These are phyloP conservation scores for Delia radicum DNA, from an alignment of 1,140 invertebrate species.

Conservation along the genomic window DNA sequence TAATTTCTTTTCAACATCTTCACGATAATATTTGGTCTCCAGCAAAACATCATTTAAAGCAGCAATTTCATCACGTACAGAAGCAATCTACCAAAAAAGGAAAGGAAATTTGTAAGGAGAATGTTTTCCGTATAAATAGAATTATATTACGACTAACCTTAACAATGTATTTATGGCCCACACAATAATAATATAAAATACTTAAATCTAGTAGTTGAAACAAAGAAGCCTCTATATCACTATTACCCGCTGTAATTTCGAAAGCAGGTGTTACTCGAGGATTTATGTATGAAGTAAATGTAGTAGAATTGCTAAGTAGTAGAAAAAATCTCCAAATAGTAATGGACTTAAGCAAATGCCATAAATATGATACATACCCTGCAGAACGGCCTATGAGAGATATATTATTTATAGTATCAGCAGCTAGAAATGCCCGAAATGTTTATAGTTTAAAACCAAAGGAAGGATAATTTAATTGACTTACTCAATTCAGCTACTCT, in stretches of 20 bases:
- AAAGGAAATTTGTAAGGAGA: neutral
- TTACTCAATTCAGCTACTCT: slow-evolving; percentile 40
- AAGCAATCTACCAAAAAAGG: slow-evolving; percentile 34
- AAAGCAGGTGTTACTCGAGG: slow-evolving; percentile 26
- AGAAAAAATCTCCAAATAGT: neutral
- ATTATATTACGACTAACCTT: slow-evolving; percentile 33
- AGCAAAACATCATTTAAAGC: slow-evolving; percentile 50
- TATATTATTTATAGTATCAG: slow-evolving; percentile 23
- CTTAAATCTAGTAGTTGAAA: slow-evolving; percentile 49
- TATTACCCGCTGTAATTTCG: slow-evolving; percentile 39
- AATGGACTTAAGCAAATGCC: neutral
- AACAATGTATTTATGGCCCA: slow-evolving; percentile 54
- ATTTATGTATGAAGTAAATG: slow-evolving; percentile 45
- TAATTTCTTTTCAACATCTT: slow-evolving; percentile 48
- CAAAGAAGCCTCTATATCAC: slow-evolving; percentile 35
- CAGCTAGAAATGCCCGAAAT: neutral
- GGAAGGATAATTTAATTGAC: slow-evolving; percentile 29
- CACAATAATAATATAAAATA: slow-evolving; percentile 51
- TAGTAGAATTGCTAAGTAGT: slow-evolving; percentile 29
- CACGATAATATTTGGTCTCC: slow-evolving; percentile 51
- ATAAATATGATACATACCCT: slow-evolving; percentile 14
- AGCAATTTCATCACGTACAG: slow-evolving; percentile 51
- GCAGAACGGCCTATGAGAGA: slow-evolving; percentile 25
- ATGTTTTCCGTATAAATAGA: too few relatives aligned
- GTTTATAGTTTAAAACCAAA: neutral